Conservation (phyloP, 2,888 invertebrate species). For the Mythimna impura region DNA sequence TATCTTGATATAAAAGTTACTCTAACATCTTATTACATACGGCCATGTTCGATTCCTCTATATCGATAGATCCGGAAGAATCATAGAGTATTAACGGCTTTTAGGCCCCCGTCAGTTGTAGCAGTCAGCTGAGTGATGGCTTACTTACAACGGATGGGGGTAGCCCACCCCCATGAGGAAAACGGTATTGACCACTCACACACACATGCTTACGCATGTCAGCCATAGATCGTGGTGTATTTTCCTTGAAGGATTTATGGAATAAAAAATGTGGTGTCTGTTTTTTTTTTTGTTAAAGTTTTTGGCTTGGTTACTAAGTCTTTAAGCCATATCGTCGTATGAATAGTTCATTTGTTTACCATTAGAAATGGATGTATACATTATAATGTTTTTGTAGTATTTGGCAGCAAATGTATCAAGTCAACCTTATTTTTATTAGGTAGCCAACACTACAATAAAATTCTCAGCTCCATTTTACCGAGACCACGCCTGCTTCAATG, state of each 20-base stretch:
- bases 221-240: not conserved
- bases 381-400: no score
- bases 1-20: not conserved
- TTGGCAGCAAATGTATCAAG: no score
- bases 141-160: slow-evolving; percentile 49
- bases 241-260: not conserved
- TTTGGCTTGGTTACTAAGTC: no score
- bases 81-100: slow-evolving; percentile 58
- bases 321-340: no score
- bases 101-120: slow-evolving; percentile 57
- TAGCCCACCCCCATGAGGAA: slow-evolving; percentile 43
- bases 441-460: no score
- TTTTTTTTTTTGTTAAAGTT: no score
- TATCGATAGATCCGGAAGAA: slow-evolving; percentile 36
- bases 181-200: slow-evolving; percentile 32
- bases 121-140: slow-evolving; percentile 58
- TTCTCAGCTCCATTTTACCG: no score
- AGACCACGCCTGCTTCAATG: no score
- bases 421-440: no score
- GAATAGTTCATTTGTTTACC: no score
- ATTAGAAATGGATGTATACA: no score
- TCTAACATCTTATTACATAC: not conserved
- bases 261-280: not conserved
- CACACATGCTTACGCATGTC: slow-evolving; percentile 1
- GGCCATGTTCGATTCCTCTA: slow-evolving; percentile 3